A percentile compares a stretch with the other conserved stretches of the same genome.
Evolutionary conservation across 2,797 vertebrate species (phyloP).

Genomic region (Enteromius thamalakanensis): DNA sequence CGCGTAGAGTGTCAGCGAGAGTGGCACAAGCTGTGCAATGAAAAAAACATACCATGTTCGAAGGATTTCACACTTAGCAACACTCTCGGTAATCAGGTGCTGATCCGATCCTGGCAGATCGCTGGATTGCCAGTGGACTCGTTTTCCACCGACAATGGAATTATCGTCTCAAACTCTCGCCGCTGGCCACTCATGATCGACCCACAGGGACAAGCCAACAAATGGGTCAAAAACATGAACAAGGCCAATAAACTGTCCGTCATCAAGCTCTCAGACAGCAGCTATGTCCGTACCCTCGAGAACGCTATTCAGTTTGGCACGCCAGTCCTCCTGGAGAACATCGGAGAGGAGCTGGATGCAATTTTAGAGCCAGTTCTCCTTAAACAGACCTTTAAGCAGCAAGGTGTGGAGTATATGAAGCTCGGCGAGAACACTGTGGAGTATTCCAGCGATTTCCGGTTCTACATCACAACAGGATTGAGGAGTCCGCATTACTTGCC

Average conservation of each 20-base stretch:
- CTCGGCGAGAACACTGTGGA: constrained; percentile 93
- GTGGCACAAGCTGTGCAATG: constrained; percentile 83
- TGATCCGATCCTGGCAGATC: constrained; percentile 90
- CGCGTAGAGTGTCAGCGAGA: constrained; percentile 80
- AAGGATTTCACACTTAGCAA: constrained; percentile 85
- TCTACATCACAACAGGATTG: constrained; percentile 92
- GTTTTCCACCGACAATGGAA: constrained; percentile 92
- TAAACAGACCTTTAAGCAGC: constrained; percentile 92
- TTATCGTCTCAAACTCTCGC: constrained; percentile 91
- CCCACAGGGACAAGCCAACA: constrained; percentile 94
- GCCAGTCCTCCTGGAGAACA: constrained; percentile 88
- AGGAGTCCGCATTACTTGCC: constrained; percentile 96
- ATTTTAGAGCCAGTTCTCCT: constrained; percentile 89
- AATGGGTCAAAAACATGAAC: constrained; percentile 96
- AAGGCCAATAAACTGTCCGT: constrained; percentile 85
- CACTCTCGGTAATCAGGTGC: constrained; percentile 87
- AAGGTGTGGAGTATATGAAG: constrained; percentile 91
- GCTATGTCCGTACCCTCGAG: constrained; percentile 87
- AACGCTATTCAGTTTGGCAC: constrained; percentile 89
- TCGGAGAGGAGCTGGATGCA: constrained; percentile 90
- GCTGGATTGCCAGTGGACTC: constrained; percentile 90
- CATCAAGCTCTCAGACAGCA: constrained; percentile 87
- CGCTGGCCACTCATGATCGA: constrained; percentile 95
- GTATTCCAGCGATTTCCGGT: constrained; percentile 86
- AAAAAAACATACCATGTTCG: constrained; percentile 85